Percentiles rank a stretch among this genome's conserved stretches.
phyloP scores from a whole-genome alignment of 2,888 invertebrate genomes.

The Parnassius mnemosyne region DNA sequence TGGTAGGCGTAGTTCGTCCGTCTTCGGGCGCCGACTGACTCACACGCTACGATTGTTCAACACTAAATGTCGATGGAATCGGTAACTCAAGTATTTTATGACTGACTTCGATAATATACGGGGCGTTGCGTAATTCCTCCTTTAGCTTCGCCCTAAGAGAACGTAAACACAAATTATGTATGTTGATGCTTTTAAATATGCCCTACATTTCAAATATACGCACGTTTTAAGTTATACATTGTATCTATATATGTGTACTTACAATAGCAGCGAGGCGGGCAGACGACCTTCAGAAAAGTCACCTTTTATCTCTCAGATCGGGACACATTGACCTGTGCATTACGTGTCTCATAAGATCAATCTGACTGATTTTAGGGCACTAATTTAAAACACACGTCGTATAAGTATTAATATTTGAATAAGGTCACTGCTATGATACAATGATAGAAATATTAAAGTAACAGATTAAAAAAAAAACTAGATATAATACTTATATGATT shows the following conservation, averaged over 20 bases:
- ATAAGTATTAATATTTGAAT: constrained; percentile 10
- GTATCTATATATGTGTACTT: neutral
- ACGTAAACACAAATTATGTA: constrained; percentile 55
- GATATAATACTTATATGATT: constrained; percentile 3
- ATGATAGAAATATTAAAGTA: neutral
- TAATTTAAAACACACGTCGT: constrained; percentile 21
- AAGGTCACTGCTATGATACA: neutral
- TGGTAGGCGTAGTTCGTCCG: constrained; percentile 63
- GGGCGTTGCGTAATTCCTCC: constrained; percentile 70
- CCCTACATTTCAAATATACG: neutral
- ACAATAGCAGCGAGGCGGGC: constrained; percentile 10
- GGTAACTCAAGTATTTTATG: constrained; percentile 75
- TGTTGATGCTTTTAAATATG: constrained; percentile 25
- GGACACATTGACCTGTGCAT: constrained; percentile 34
- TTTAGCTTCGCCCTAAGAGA: constrained; percentile 53
- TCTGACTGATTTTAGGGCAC: constrained; percentile 20
- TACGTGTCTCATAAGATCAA: constrained; percentile 23
- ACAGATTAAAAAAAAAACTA: neutral
- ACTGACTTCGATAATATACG: constrained; percentile 71
- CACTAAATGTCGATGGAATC: constrained; percentile 73
- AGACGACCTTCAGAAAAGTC: constrained; percentile 30
- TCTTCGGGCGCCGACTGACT: constrained; percentile 70
- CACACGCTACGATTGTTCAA: constrained; percentile 71
- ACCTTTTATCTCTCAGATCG: constrained; percentile 29
- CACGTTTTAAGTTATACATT: neutral